Evolutionary conservation across 2,113 vertebrate genomes (phyloP), one percentile per base, ranked within the genome.

Genomic region (Clinocottus analis): DNA sequence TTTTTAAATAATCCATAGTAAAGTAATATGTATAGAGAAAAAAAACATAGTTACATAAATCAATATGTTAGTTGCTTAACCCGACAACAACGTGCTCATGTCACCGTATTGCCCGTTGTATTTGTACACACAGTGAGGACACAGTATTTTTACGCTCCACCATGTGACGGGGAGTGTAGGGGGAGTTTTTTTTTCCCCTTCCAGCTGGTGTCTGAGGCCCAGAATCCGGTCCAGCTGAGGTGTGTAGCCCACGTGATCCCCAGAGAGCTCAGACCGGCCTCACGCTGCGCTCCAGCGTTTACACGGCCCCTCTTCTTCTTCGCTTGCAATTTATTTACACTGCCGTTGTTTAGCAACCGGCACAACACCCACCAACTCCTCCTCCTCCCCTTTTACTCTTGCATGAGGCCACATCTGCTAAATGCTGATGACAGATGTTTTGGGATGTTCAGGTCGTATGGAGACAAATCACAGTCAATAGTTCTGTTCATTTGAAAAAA

Each of bases 311-410:
- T 23, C 80, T 80, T n/a, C 78, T 82, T 37, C 31, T 71, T 66
- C 49, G 68, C 55, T 59, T 9, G 60, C 53, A 85, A 89, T 88
- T 89, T 94, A 93, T 94, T 94, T 92, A 87, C 87, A 39, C 81
- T 70, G 75, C 66, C 33, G 85, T 93, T 33, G 89, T 82, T 76
- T 76, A 86, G 94, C 89, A 93, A 94, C 93, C 80, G 47, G 61
- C 88, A 91, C 88, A 95, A 94, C 93, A 94, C 41, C 69, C 75
- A 11, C 61, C 60, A 60, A 27, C 87, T 66, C 79, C 29, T 31
- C 29, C 29, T 31, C 29, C 29, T 31, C 29, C 29, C 4, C 29
- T 31, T 31, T 31, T 31, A 31, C 29, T 31, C n/a, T n/a, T n/a
- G n/a, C n/a, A n/a, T n/a, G n/a, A n/a, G n/a, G n/a, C n/a, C n/a